Conservation (phyloP, 1,140 invertebrate genomes). For the Drosophila bipectinata region DNA sequence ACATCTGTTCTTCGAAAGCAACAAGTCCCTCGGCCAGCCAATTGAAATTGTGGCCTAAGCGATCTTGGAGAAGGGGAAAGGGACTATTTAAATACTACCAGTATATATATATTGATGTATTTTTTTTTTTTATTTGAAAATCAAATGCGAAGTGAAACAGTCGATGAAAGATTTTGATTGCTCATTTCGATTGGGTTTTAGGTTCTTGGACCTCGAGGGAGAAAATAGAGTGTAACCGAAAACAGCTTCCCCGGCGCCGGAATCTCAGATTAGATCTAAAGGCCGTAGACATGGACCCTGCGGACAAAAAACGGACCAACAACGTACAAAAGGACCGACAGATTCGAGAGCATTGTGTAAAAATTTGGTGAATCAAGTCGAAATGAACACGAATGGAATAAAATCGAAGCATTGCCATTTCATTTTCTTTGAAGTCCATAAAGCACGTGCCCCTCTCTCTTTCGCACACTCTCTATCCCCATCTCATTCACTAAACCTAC, state of each 20-base stretch:
- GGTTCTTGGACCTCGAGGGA: neutral
- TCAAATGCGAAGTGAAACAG: slow-evolving; percentile 9
- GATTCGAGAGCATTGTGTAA: too few relatives aligned
- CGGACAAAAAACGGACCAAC: neutral
- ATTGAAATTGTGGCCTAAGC: slow-evolving; percentile 21
- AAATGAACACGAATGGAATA: neutral
- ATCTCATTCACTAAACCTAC: neutral
- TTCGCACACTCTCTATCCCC: too few relatives aligned
- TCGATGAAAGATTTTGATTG: slow-evolving; percentile 32
- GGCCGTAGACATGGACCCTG: neutral
- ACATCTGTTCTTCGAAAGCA: slow-evolving; percentile 33
- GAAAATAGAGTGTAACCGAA: neutral
- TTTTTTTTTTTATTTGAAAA: neutral
- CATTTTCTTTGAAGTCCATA: slow-evolving; percentile 10
- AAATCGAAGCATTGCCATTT: slow-evolving; percentile 2
- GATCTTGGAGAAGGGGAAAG: neutral
- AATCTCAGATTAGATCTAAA: slow-evolving; percentile 23
- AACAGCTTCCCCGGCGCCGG: neutral
- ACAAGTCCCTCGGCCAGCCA: slow-evolving; percentile 36
- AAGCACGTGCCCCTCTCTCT: slow-evolving; percentile 1
- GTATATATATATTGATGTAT: neutral
- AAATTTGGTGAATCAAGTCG: neutral
- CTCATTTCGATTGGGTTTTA: slow-evolving; percentile 26
- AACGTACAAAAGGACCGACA: neutral
- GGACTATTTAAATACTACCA: neutral